Evolutionary conservation across 2,797 vertebrate genomes (phyloP).

Genomic region (Rhynchonycteris naso): DNA sequence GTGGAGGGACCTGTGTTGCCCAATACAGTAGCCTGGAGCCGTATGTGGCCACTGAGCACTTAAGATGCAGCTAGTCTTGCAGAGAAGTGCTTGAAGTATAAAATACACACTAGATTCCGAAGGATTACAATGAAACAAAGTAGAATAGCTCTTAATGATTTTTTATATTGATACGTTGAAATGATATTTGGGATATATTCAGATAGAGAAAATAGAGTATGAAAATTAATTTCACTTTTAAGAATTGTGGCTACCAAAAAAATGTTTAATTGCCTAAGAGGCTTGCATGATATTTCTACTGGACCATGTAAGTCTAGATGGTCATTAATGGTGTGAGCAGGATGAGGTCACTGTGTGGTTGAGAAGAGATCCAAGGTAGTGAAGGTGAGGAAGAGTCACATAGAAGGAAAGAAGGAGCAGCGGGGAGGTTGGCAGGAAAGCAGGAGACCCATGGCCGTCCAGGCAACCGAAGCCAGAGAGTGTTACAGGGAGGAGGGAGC

Average conservation of each 20-base stretch:
- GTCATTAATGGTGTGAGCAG: fast-evolving
- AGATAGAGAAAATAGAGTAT: neutral
- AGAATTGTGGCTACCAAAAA: neutral
- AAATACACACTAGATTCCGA: neutral
- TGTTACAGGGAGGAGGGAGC: neutral
- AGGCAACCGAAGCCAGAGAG: neutral
- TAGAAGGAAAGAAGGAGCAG: no score
- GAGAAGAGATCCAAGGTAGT: neutral
- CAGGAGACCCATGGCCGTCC: neutral
- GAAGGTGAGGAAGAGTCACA: fast-evolving
- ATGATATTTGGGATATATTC: neutral
- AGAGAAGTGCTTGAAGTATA: neutral
- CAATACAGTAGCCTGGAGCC: neutral
- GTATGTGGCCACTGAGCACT: fast-evolving
- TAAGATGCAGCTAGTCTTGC: fast-evolving
- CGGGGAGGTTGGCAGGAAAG: neutral
- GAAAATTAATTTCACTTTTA: neutral
- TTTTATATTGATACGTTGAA: neutral
- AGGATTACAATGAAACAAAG: neutral
- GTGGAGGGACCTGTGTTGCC: fast-evolving
- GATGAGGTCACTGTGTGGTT: fast-evolving
- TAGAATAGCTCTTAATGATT: neutral
- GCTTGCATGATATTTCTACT: fast-evolving
- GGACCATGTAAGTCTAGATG: neutral
- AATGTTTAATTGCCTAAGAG: neutral